Evolutionary conservation across 2,797 vertebrate genomes (phyloP).

Genomic region (Hydrophis major): DNA sequence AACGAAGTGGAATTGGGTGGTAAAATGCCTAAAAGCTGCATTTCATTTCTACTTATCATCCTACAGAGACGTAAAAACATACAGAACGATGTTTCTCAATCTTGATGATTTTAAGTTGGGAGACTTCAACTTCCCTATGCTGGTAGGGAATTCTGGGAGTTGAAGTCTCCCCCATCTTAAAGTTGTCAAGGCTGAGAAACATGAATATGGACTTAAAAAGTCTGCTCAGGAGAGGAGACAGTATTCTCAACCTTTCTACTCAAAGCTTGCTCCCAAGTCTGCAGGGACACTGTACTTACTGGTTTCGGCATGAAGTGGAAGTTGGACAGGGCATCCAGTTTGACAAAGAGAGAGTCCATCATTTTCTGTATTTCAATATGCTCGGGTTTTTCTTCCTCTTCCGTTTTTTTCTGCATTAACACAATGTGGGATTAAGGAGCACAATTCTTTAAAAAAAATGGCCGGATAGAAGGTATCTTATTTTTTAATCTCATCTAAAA

Average conservation of each 20-base stretch:
- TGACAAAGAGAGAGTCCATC: slow-evolving; percentile 91
- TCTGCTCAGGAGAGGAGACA: background rate
- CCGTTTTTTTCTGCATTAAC: slow-evolving; percentile 79
- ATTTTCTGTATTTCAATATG: slow-evolving; percentile 92
- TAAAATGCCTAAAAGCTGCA: background rate
- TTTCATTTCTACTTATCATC: no score
- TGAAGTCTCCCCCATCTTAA: background rate
- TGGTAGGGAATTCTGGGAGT: background rate
- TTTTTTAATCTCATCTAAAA: background rate
- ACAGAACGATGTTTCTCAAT: background rate
- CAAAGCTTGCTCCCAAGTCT: background rate
- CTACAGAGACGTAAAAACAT: background rate
- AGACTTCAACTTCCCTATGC: background rate
- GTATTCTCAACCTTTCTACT: background rate
- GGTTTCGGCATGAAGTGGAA: slow-evolving; percentile 97
- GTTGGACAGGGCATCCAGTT: slow-evolving; percentile 94
- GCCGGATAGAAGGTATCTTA: background rate
- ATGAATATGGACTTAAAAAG: background rate
- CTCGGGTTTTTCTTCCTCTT: slow-evolving; percentile 88
- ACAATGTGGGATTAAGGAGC: slow-evolving; percentile 23
- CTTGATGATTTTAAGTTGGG: background rate
- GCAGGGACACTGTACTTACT: slow-evolving; percentile 70
- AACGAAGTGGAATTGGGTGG: accelerated
- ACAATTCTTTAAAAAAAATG: background rate
- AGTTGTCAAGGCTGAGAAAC: background rate